Conservation (phyloP, 2,888 invertebrate species). For the Ephialtes manifestator region DNA sequence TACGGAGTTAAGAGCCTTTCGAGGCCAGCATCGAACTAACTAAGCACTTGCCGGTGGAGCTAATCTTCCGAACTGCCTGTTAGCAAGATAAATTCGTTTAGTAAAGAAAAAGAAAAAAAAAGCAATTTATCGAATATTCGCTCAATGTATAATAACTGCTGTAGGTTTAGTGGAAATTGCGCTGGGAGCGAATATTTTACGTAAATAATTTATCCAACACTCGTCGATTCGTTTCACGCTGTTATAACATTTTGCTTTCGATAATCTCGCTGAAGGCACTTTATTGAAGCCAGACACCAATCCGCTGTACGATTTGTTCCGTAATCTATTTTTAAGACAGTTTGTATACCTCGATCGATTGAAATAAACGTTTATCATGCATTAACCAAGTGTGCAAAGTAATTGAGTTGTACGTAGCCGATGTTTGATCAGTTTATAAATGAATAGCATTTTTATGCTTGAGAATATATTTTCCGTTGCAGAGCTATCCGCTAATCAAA, state of each 20-base stretch:
- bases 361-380: slow-evolving; percentile 45
- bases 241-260: background rate
- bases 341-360: slow-evolving; percentile 60
- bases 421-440: background rate
- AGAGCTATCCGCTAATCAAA: no score
- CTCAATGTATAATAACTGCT: slow-evolving; percentile 43
- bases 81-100: slow-evolving; percentile 13
- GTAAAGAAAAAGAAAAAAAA: background rate
- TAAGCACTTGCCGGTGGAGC: background rate
- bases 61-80: slow-evolving; percentile 26
- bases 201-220: background rate
- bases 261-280: background rate
- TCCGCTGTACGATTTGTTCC: slow-evolving; percentile 3
- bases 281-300: background rate
- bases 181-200: background rate
- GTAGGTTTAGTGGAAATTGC: slow-evolving; percentile 17
- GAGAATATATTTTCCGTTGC: no score
- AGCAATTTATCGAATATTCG: slow-evolving; percentile 38
- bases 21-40: slow-evolving; percentile 37
- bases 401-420: background rate
- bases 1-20: slow-evolving; percentile 37
- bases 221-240: background rate
- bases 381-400: background rate
- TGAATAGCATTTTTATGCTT: no score
- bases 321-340: slow-evolving; percentile 50